Evolutionary conservation across 1,140 invertebrate species (phyloP).

Genomic region (Drosophila rhopaloa): DNA sequence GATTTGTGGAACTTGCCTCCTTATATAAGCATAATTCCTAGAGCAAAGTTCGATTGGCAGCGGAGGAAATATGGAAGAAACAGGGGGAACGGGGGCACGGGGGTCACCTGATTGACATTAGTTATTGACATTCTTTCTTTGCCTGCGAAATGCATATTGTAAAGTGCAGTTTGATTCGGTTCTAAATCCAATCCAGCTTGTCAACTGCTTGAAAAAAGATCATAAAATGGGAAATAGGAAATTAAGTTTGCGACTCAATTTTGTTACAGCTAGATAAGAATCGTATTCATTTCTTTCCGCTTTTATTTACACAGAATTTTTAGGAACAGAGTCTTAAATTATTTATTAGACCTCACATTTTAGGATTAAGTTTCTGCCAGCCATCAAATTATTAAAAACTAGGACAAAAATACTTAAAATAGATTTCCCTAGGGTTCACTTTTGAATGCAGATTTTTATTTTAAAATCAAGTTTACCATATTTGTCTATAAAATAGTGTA

Average conservation of each 20-base stretch:
- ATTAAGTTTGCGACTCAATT: neutral
- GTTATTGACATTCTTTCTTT: conserved; percentile 30
- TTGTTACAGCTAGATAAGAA: neutral
- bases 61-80: conserved; percentile 9
- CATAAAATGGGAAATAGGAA: conserved; percentile 1
- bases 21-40: conserved; percentile 64
- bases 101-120: conserved; percentile 38
- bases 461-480: too few relatives aligned
- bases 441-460: too few relatives aligned
- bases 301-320: too few relatives aligned
- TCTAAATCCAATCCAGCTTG: neutral
- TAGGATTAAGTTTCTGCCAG: too few relatives aligned
- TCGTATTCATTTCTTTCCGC: too few relatives aligned
- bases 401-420: too few relatives aligned
- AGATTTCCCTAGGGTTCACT: too few relatives aligned
- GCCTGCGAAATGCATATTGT: neutral
- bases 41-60: conserved; percentile 49
- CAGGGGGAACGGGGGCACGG: neutral
- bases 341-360: too few relatives aligned
- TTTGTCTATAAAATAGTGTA: too few relatives aligned
- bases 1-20: conserved; percentile 43
- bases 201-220: neutral
- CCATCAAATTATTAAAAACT: neutral
- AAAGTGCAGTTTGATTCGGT: neutral
- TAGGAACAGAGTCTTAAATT: too few relatives aligned